Conservation (phyloP, 2,797 vertebrate genomes). For the Telmatherina bonti region DNA sequence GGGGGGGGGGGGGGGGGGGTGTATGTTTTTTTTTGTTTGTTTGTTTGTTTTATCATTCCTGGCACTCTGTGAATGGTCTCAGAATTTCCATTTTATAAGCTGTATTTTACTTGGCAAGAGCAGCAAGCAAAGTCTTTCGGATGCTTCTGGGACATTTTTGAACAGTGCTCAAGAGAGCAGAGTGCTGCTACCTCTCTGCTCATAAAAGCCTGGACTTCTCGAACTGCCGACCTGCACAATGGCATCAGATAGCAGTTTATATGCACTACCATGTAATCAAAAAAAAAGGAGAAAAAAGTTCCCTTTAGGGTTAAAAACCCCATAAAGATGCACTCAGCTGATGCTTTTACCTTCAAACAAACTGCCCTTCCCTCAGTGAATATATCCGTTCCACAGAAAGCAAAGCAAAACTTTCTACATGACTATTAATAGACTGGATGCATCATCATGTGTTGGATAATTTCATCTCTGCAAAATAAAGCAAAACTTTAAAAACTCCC, state of each 20-base stretch:
- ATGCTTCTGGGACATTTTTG: conserved; percentile 79
- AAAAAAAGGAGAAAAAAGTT: conserved; percentile 15
- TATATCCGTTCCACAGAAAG: conserved; percentile 51
- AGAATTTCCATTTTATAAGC: conserved; percentile 88
- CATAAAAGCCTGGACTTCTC: conserved; percentile 49
- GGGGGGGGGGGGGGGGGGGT: no score
- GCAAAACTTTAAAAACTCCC: conserved; percentile 30
- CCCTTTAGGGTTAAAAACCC: conserved; percentile 63
- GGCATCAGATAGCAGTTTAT: conserved; percentile 50
- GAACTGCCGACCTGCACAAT: conserved; percentile 50
- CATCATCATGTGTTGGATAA: conserved; percentile 41
- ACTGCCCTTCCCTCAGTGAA: conserved; percentile 52
- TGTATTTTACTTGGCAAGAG: conserved; percentile 83
- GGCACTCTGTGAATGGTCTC: conserved; percentile 82
- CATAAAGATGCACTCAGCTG: conserved; percentile 69
- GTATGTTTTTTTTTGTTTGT: no score
- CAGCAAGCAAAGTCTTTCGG: conserved; percentile 77
- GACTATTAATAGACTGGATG: conserved; percentile 61
- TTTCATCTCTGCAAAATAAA: conserved; percentile 42
- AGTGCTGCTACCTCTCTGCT: conserved; percentile 60
- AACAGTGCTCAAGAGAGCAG: conserved; percentile 73
- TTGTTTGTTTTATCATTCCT: conserved; percentile 70
- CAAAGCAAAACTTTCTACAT: conserved; percentile 51
- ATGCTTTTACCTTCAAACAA: conserved; percentile 72
- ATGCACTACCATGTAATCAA: conserved; percentile 12